Base-by-base conservation (phyloP, 2,797 vertebrate species). In the Myiothlypis coronata region DNA sequence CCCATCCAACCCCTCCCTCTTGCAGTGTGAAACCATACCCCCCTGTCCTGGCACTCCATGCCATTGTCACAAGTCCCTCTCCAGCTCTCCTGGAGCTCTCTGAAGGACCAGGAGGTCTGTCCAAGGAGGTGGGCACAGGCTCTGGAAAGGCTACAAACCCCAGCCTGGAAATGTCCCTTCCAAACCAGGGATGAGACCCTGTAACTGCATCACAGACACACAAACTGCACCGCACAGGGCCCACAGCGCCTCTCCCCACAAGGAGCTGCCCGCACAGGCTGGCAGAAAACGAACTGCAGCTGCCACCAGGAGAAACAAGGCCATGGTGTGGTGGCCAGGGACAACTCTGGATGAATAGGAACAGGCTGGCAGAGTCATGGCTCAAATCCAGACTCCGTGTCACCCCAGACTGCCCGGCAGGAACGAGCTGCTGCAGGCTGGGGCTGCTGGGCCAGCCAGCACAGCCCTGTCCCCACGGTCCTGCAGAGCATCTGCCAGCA, bases 331-430 rank as follows among this genome's bases (percentile, higher is more conserved):
- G 67, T 57, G 83, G 47, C 50, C 77, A 65, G 70, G 77, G 28
- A 41, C 63, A 27, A 35, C 11, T 41, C 5, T 1, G 23, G 50
- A 34, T 8, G 32, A 39, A 17, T 1, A 60, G 69, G 56, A 85
- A 27, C 8, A 8, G 47, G 30, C 43, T 84, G 70, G 32, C 16
- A 6, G 49, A 28, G 43, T 3, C 17, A 32, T 44, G 83, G 52
- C 71, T 60, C 3, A 1, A 27, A 65, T 72, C 76, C 82, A 60
- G 46, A 22, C 30, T 1, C 52, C 1, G 2, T 5, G 50, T 55
- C 92, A 18, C 37, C 4, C 12, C 59, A 11, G 49, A 35, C 9
- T 4, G 1, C 14, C 43, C 72, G 0, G 0, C 72, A 46, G 9
- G 34, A 78, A 27, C 1, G 35, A 88, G 87, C 55, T 68, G 91